Evolutionary conservation across 2,888 invertebrate species (phyloP).

Genomic region (Boloria selene): DNA sequence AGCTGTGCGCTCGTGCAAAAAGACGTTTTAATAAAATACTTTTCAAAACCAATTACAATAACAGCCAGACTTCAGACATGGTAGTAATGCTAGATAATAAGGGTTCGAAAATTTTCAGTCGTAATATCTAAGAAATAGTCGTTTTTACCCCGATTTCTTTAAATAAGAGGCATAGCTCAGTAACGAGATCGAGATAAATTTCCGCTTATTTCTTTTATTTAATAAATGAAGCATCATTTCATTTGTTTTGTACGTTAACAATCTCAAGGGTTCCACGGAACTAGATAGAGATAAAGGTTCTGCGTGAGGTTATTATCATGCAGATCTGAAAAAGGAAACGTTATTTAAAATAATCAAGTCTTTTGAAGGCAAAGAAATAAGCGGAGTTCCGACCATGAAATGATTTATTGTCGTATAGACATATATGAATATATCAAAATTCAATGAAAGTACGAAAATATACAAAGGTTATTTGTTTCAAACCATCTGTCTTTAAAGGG

Average conservation of each 20-base stretch:
- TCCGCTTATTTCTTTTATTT: constrained; percentile 40
- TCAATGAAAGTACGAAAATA: constrained; percentile 37
- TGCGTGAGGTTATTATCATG: neutral
- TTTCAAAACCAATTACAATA: constrained; percentile 64
- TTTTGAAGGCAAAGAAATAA: constrained; percentile 29
- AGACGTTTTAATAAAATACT: constrained; percentile 47
- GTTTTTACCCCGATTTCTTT: constrained; percentile 50
- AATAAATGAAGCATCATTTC: neutral
- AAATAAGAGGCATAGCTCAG: constrained; percentile 57
- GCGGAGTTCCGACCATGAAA: constrained; percentile 32
- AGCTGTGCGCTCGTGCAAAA: constrained; percentile 51
- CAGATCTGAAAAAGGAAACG: neutral
- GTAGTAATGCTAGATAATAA: constrained; percentile 65
- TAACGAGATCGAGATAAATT: constrained; percentile 40
- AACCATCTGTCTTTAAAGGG: constrained; percentile 29
- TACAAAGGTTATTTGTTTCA: constrained; percentile 28
- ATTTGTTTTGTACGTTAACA: too few relatives aligned
- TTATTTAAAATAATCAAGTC: neutral
- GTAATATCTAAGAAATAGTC: constrained; percentile 70
- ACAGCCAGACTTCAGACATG: constrained; percentile 65
- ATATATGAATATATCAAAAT: constrained; percentile 39
- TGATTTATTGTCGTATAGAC: constrained; percentile 40
- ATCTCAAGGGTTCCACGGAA: too few relatives aligned
- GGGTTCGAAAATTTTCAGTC: constrained; percentile 77
- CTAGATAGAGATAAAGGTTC: neutral